A percentile compares a stretch with the other conserved stretches of the same genome.
Conservation (phyloP, 2,888 invertebrate genomes). For the Ryuthela nishihirai region DNA sequence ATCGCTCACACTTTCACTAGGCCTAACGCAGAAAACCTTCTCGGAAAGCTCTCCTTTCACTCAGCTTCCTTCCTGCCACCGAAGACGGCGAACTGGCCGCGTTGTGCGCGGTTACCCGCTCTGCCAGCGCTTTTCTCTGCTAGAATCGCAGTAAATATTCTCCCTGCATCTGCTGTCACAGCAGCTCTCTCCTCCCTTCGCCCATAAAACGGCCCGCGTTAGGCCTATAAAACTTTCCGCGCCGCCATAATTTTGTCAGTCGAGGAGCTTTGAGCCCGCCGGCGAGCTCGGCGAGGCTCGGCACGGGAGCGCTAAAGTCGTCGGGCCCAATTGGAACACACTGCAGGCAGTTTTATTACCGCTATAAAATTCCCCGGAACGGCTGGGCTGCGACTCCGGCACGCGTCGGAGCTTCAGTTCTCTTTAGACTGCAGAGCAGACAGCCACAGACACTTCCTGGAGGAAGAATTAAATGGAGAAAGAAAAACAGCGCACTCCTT, state of each 20-base stretch:
- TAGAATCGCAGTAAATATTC: slow-evolving; percentile 41
- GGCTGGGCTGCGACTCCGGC: slow-evolving; percentile 9
- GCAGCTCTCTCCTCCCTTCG: slow-evolving; percentile 37
- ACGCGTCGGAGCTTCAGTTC: no score
- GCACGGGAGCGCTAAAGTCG: background rate
- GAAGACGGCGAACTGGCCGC: slow-evolving; percentile 18
- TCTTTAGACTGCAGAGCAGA: background rate
- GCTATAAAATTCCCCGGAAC: slow-evolving; percentile 35
- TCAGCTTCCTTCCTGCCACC: background rate
- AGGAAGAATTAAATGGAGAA: background rate
- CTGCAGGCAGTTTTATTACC: slow-evolving; percentile 35
- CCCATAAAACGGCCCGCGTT: slow-evolving; percentile 41
- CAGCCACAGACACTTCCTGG: background rate
- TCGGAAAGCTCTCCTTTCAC: slow-evolving; percentile 2
- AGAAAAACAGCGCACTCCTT: no score
- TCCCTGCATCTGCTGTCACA: slow-evolving; percentile 32
- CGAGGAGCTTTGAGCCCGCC: slow-evolving; percentile 12
- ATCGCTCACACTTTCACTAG: background rate
- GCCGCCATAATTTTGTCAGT: slow-evolving; percentile 41
- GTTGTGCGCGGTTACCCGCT: background rate
- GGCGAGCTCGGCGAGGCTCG: slow-evolving; percentile 10
- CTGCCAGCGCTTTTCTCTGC: slow-evolving; percentile 27
- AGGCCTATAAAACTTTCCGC: slow-evolving; percentile 42
- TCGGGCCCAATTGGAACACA: slow-evolving; percentile 23
- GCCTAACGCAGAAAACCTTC: background rate